These are phyloP conservation scores for Halichoerus grypus DNA, from an alignment of 2,113 vertebrate species.

Conservation along the genomic window DNA sequence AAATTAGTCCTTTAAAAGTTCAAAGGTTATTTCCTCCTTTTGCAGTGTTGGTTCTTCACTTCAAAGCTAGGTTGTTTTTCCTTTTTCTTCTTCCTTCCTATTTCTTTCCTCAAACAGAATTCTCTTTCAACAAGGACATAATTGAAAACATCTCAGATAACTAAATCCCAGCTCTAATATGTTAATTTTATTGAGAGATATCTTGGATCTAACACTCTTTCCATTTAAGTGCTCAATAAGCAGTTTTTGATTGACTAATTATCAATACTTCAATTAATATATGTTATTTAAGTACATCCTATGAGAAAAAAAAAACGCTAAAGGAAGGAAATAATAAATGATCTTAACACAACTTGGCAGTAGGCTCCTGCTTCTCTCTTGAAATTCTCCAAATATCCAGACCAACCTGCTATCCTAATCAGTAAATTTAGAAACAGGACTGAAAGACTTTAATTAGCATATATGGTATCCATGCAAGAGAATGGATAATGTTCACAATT, in stretches of 20 bases:
- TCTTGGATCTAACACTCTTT: neutral
- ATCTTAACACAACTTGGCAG: neutral
- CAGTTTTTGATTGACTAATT: neutral
- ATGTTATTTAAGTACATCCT: neutral
- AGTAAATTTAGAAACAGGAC: neutral
- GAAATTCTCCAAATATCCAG: conserved; percentile 11
- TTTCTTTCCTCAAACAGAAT: neutral
- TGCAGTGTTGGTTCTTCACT: neutral
- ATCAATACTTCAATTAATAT: neutral
- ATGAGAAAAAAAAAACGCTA: neutral
- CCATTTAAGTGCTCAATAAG: neutral
- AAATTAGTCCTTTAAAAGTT: neutral
- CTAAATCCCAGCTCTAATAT: neutral
- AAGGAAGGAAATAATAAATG: neutral
- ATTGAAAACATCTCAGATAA: neutral
- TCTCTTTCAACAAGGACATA: neutral
- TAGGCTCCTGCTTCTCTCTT: neutral
- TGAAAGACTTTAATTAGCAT: neutral
- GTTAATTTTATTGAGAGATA: neutral
- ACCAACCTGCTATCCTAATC: neutral
- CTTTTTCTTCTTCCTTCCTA: neutral
- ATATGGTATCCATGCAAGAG: neutral
- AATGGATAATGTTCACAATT: neutral
- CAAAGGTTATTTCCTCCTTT: neutral
- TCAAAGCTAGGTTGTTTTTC: neutral